Evolutionary conservation across 2,797 vertebrate genomes (phyloP).

Genomic region (Gymnoscopelus braueri): DNA sequence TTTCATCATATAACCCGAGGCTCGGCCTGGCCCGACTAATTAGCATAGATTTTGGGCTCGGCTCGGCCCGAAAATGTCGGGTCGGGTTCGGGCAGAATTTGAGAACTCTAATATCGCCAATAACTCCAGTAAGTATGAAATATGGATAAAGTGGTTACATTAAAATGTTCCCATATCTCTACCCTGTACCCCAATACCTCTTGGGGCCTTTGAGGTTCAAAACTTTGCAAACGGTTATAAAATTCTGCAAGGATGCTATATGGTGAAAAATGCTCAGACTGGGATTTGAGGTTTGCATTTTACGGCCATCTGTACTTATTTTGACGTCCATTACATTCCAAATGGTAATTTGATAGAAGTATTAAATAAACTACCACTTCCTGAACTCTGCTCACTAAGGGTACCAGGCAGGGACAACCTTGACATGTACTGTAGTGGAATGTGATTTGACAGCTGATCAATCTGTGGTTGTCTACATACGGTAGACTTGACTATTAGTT

Average conservation of each 20-base stretch:
- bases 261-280: constrained; percentile 51
- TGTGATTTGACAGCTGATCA: background rate
- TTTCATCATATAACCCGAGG: too few species aligned
- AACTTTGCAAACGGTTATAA: constrained; percentile 76
- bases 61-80: too few species aligned
- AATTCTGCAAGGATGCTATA: constrained; percentile 50
- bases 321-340: constrained; percentile 49
- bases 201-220: constrained; percentile 57
- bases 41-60: too few species aligned
- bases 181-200: constrained; percentile 47
- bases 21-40: too few species aligned
- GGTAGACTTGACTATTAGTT: too few species aligned
- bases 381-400: constrained; percentile 30
- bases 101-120: too few species aligned
- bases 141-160: too few species aligned
- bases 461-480: too few species aligned
- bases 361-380: constrained; percentile 60
- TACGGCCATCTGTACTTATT: constrained; percentile 11
- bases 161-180: too few species aligned
- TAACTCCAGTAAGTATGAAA: too few species aligned
- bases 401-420: background rate
- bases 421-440: background rate
- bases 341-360: constrained; percentile 54
- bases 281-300: constrained; percentile 68
- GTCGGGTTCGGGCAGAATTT: too few species aligned